phyloP scores from a whole-genome alignment of 2,888 invertebrate genomes.

The Linnaemya vulpina region DNA sequence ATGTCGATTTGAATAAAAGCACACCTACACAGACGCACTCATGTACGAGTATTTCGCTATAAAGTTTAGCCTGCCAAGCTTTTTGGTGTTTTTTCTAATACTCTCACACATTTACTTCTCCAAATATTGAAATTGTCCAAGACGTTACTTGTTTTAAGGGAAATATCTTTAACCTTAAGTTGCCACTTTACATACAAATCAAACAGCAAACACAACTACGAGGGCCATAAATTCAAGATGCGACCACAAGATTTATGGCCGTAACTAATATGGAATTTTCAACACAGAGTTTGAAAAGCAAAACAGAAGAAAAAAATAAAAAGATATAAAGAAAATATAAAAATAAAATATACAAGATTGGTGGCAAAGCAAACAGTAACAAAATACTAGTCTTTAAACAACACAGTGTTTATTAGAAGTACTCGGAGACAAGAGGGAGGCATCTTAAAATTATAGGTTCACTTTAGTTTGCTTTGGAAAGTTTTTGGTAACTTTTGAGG shows the following conservation, averaged over 20 bases:
- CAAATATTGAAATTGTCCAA: slow-evolving; percentile 38
- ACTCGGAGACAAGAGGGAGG: slow-evolving; percentile 17
- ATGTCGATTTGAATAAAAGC: slow-evolving; percentile 33
- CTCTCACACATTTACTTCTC: background rate
- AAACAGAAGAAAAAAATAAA: slow-evolving; percentile 1
- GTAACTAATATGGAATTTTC: slow-evolving; percentile 81
- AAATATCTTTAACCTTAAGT: slow-evolving; percentile 66
- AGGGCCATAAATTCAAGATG: slow-evolving; percentile 82
- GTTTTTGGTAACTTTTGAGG: slow-evolving; percentile 62
- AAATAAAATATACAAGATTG: slow-evolving; percentile 8
- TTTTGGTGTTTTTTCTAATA: background rate
- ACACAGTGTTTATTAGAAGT: slow-evolving; percentile 37
- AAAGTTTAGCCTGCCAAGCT: slow-evolving; percentile 2
- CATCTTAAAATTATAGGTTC: slow-evolving; percentile 65
- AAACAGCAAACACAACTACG: slow-evolving; percentile 65
- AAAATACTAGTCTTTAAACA: background rate
- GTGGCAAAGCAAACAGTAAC: slow-evolving; percentile 9
- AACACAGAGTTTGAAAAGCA: slow-evolving; percentile 56
- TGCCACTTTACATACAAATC: slow-evolving; percentile 71
- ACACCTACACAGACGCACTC: background rate
- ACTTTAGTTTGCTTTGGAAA: slow-evolving; percentile 55
- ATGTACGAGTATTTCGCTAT: background rate
- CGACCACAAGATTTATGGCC: slow-evolving; percentile 82
- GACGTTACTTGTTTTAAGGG: slow-evolving; percentile 58
- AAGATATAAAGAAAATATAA: slow-evolving; percentile 4